Percentiles rank a stretch among this genome's conserved stretches.
Conservation (phyloP, 2,797 vertebrate genomes). For the Microctenopoma lineatum region DNA sequence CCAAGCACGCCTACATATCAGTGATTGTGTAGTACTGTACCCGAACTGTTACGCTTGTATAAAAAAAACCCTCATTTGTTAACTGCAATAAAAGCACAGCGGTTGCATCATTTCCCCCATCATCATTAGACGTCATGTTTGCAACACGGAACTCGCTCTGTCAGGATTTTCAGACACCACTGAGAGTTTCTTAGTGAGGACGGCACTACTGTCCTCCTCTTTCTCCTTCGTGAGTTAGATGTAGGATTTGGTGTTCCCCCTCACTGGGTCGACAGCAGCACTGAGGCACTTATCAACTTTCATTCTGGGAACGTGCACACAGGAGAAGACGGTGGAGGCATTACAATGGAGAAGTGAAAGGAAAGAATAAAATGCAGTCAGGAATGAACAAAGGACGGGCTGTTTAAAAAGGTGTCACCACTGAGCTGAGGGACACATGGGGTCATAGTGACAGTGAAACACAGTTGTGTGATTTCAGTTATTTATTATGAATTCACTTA, state of each 20-base stretch:
- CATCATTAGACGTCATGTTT: neutral
- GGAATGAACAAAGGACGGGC: slow-evolving; percentile 15
- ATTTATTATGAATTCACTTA: slow-evolving; percentile 54
- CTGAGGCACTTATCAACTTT: slow-evolving; percentile 54
- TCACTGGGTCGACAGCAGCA: slow-evolving; percentile 28
- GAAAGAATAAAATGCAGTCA: neutral
- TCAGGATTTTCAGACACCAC: slow-evolving; percentile 1
- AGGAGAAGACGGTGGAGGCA: slow-evolving; percentile 38
- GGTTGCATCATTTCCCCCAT: too few relatives aligned
- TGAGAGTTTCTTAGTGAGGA: slow-evolving; percentile 8
- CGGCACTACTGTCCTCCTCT: neutral
- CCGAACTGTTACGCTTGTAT: neutral
- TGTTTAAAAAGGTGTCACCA: slow-evolving; percentile 33
- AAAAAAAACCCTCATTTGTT: neutral
- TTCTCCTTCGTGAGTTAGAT: slow-evolving; percentile 21
- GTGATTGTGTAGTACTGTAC: neutral
- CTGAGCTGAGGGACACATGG: slow-evolving; percentile 3
- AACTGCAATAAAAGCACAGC: slow-evolving; percentile 6
- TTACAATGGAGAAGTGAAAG: slow-evolving; percentile 25
- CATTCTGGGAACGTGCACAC: slow-evolving; percentile 42
- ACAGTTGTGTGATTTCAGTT: neutral
- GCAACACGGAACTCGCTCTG: neutral
- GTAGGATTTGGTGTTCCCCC: slow-evolving; percentile 58
- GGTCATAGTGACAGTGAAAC: slow-evolving; percentile 2
- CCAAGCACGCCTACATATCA: neutral